phyloP scores from a whole-genome alignment of 2,888 invertebrate species.

The Himalopsyche kuldschensis region DNA sequence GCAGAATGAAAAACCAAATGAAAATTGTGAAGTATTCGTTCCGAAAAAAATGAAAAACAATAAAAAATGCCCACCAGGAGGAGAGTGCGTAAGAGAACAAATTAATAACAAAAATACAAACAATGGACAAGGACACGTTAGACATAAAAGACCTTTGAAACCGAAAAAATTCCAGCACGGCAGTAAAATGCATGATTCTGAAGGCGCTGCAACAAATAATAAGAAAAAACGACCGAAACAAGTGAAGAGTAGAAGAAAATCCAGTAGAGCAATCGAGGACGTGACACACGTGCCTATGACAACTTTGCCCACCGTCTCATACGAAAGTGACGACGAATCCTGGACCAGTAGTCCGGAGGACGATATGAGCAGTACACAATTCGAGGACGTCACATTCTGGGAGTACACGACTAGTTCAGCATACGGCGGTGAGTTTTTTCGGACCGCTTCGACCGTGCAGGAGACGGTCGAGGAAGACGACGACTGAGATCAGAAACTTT shows the following conservation, averaged over 20 bases:
- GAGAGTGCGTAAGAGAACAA: slow-evolving; percentile 10
- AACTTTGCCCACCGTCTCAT: slow-evolving; percentile 48
- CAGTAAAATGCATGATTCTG: slow-evolving; percentile 40
- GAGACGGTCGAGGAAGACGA: slow-evolving; percentile 59
- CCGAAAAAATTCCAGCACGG: slow-evolving; percentile 41
- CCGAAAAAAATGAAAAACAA: slow-evolving; percentile 55
- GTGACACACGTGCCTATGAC: slow-evolving; percentile 46
- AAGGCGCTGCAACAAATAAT: slow-evolving; percentile 40
- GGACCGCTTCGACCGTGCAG: slow-evolving; percentile 58
- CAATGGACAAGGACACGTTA: slow-evolving; percentile 13
- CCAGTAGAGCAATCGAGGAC: slow-evolving; percentile 57
- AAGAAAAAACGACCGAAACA: slow-evolving; percentile 35
- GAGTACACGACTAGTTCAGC: slow-evolving; percentile 46
- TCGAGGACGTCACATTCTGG: slow-evolving; percentile 49
- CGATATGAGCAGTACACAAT: slow-evolving; percentile 50
- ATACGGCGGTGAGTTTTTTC: slow-evolving; percentile 57
- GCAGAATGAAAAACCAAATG: slow-evolving; percentile 44
- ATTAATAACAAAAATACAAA: slow-evolving; percentile 21
- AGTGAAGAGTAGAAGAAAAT: slow-evolving; percentile 37
- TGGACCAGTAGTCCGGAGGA: slow-evolving; percentile 59
- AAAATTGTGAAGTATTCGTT: slow-evolving; percentile 41
- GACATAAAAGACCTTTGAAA: slow-evolving; percentile 40
- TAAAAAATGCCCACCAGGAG: slow-evolving; percentile 42
- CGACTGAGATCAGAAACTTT: slow-evolving; percentile 50
- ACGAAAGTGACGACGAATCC: slow-evolving; percentile 51